Evolutionary conservation across 2,888 invertebrate species (phyloP).

Genomic region (Sialis lutaria): DNA sequence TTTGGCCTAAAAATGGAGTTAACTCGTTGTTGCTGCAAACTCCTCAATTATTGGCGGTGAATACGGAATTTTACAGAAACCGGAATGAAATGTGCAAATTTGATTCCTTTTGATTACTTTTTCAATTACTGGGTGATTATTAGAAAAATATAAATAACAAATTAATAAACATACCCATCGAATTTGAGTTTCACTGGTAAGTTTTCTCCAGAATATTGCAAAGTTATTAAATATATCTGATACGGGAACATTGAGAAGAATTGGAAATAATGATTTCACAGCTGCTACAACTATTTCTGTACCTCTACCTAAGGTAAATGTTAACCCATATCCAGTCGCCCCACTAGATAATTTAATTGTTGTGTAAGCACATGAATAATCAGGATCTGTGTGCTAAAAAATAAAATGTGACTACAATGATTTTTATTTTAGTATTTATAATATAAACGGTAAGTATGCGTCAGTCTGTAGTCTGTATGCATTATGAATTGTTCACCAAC

Average conservation of each 20-base stretch:
- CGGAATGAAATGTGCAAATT: too few relatives aligned
- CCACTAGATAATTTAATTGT: constrained; percentile 46
- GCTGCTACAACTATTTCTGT: constrained; percentile 73
- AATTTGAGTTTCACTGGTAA: constrained; percentile 78
- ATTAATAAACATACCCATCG: constrained; percentile 58
- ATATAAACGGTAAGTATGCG: too few relatives aligned
- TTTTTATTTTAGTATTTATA: not conserved
- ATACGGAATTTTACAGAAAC: too few relatives aligned
- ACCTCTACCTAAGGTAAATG: constrained; percentile 78
- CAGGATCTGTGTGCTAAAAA: constrained; percentile 65
- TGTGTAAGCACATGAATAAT: constrained; percentile 88
- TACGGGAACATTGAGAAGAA: constrained; percentile 51
- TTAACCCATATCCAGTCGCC: constrained; percentile 59
- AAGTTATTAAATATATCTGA: constrained; percentile 62
- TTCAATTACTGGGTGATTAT: constrained; percentile 1
- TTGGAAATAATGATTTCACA: constrained; percentile 46
- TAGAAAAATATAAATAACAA: not conserved
- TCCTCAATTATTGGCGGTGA: too few relatives aligned
- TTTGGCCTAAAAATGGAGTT: too few relatives aligned
- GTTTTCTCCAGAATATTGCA: constrained; percentile 56
- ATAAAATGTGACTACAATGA: not conserved
- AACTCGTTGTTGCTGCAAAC: too few relatives aligned
- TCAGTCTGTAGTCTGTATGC: too few relatives aligned
- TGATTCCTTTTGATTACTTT: too few relatives aligned
- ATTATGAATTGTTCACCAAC: too few relatives aligned